Conservation (phyloP, 2,888 invertebrate genomes). For the Merodon equestris region DNA sequence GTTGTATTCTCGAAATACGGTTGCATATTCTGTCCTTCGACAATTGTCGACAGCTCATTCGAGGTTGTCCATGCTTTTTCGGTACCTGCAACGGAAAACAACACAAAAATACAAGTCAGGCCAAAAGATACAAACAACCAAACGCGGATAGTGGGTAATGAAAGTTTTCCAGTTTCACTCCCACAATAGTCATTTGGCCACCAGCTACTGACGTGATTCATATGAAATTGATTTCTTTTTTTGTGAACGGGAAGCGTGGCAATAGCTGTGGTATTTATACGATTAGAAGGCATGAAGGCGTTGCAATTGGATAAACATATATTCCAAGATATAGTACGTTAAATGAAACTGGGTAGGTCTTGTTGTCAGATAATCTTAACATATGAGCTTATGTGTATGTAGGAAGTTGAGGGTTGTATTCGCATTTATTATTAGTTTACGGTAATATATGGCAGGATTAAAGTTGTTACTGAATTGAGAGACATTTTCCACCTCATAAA, state of each 20-base stretch:
- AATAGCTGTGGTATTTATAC: constrained; percentile 7
- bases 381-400: constrained; percentile 48
- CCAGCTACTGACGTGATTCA: constrained; percentile 45
- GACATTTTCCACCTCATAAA: no score
- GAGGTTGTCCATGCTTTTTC: constrained; percentile 61
- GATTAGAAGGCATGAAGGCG: neutral
- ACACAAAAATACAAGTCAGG: constrained; percentile 1
- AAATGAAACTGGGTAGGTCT: constrained; percentile 13
- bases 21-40: constrained; percentile 77
- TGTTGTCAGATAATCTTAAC: constrained; percentile 49
- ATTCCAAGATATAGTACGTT: constrained; percentile 42
- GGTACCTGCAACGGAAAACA: constrained; percentile 40
- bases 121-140: constrained; percentile 24
- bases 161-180: constrained; percentile 43
- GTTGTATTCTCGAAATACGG: constrained; percentile 91
- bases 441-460: no score
- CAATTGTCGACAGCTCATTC: constrained; percentile 74
- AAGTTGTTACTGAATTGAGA: no score
- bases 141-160: no score
- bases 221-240: constrained; percentile 46
- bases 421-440: constrained; percentile 50
- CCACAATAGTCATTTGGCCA: no score
- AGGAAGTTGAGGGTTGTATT: constrained; percentile 44
- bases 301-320: constrained; percentile 44
- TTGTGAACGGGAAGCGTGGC: constrained; percentile 11